phyloP scores from a whole-genome alignment of 1,140 invertebrate species.

The Contarinia nasturtii region DNA sequence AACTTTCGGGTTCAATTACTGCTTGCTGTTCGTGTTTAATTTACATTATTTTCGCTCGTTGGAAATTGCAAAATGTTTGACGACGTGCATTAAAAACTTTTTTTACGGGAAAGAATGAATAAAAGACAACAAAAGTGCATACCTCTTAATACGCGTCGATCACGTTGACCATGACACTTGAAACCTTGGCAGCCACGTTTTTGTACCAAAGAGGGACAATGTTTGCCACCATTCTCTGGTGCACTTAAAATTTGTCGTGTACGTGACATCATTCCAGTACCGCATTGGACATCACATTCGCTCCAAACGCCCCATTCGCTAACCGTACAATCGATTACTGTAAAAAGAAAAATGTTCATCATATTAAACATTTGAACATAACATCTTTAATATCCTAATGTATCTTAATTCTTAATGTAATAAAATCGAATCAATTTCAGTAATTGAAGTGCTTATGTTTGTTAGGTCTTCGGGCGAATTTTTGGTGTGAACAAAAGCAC shows the following conservation, averaged over 20 bases:
- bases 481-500: no score
- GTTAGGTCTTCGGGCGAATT: no score
- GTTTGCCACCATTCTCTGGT: constrained; percentile 51
- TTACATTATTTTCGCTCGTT: not conserved
- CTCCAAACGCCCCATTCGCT: constrained; percentile 59
- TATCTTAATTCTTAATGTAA: no score
- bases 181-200: constrained; percentile 50
- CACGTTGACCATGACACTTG: constrained; percentile 42
- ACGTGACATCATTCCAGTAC: constrained; percentile 51
- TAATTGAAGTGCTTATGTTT: no score
- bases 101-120: not conserved
- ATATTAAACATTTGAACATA: no score
- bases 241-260: constrained; percentile 35
- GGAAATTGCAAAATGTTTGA: not conserved
- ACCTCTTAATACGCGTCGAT: constrained; percentile 47
- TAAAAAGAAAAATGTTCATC: constrained; percentile 12
- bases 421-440: no score
- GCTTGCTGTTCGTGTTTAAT: no score
- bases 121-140: constrained; percentile 1
- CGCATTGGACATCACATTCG: constrained; percentile 52
- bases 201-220: constrained; percentile 54
- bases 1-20: no score
- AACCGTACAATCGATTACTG: constrained; percentile 60
- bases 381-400: no score
- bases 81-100: no score